A percentile compares a stretch with the other conserved stretches of the same genome.
phyloP scores from a whole-genome alignment of 2,113 vertebrate species.

The Tringa solitaria region DNA sequence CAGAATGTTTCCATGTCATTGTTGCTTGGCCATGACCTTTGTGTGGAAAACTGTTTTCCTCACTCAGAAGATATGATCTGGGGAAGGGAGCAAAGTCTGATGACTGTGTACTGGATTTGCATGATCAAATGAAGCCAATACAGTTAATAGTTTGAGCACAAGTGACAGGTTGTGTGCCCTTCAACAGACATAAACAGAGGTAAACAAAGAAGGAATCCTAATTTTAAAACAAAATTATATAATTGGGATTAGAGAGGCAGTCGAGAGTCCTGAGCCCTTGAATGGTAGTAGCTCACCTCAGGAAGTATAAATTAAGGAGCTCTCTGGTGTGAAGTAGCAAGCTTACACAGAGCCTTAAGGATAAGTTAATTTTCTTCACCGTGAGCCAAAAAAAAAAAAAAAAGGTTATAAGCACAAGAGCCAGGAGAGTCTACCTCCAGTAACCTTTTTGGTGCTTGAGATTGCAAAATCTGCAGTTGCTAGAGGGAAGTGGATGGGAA shows the following conservation, averaged over 20 bases:
- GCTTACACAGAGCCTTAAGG: neutral
- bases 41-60: neutral
- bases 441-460: neutral
- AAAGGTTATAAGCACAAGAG: neutral
- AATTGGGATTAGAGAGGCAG: neutral
- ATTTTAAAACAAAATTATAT: neutral
- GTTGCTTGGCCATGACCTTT: neutral
- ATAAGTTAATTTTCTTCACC: neutral
- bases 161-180: neutral
- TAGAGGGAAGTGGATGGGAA: conserved; percentile 7
- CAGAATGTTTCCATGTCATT: neutral
- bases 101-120: neutral
- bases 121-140: neutral
- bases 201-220: neutral
- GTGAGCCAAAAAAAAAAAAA: neutral
- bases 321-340: neutral
- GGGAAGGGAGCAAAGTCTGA: neutral
- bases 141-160: neutral
- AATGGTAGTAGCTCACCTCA: neutral
- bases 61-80: neutral
- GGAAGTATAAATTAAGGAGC: conserved; percentile 4
- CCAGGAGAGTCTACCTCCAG: neutral
- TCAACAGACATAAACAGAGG: neutral
- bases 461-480: neutral
- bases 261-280: neutral